A percentile compares a stretch with the other conserved stretches of the same genome.
Conservation (phyloP, 2,888 invertebrate genomes). For the Metallyticus violacea region DNA sequence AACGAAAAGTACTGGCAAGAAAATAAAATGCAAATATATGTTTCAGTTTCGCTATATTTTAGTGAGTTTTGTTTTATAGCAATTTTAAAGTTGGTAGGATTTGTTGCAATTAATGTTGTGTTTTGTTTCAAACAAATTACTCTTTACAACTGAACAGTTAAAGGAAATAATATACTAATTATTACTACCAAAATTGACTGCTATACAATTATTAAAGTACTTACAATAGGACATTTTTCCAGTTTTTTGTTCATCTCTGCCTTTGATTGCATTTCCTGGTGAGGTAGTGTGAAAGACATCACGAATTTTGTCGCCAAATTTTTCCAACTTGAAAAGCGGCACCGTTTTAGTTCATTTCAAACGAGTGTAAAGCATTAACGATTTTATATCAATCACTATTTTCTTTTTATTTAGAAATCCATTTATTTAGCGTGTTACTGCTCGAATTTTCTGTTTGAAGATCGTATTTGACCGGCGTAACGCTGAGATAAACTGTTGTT, state of each 20-base stretch:
- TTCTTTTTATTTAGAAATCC: neutral
- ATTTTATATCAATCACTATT: neutral
- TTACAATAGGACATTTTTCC: neutral
- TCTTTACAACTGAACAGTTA: no score
- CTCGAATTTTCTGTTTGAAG: neutral
- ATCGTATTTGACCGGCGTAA: neutral
- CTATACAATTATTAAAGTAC: no score
- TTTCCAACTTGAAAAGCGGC: neutral
- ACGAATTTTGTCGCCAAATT: neutral
- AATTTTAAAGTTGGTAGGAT: no score
- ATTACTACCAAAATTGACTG: no score
- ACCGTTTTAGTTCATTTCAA: neutral
- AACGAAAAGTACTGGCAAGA: no score
- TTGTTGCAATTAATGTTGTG: no score
- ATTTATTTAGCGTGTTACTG: neutral
- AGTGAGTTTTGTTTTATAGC: no score
- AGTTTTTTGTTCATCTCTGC: neutral
- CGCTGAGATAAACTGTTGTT: neutral
- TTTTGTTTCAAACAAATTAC: no score
- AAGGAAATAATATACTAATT: no score
- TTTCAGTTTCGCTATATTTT: no score
- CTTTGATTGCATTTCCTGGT: neutral
- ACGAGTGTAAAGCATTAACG: neutral
- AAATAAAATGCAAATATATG: no score
- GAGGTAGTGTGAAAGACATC: neutral